Evolutionary conservation across 2,888 invertebrate species (phyloP), one percentile per base, ranked within the genome.

Genomic region (Mayetiola destructor): DNA sequence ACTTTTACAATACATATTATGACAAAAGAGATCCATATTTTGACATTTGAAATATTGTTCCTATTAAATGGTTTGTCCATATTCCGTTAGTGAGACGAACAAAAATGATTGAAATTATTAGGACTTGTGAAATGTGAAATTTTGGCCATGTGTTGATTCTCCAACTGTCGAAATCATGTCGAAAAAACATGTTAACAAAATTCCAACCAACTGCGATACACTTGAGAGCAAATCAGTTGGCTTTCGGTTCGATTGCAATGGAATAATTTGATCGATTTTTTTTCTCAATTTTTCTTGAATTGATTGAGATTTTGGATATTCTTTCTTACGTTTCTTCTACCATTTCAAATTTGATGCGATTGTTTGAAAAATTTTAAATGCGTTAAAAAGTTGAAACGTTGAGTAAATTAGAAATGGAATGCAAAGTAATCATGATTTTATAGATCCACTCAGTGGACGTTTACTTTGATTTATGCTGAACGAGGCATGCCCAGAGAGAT

Each of bases 101-200:
- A 27, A 48, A 48, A 48, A 48, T 27, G 27, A 27, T 27, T 27
- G 48, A 48, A 27, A 48, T 48, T 23, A 48, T 48, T 4, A n/a
- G 27, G 23, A 27, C 48, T 48, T 12, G 9, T n/a, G 27, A n/a
- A 39, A 2, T 18, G 39, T 10, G 1, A 8, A 16, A 8, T 21
- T 48, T 48, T 16, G 48, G 48, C 48, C 48, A 48, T 48, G 48
- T 48, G 48, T 48, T 48, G 48, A 48, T 48, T 48, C 48, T 48
- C 48, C 48, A 48, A n/a, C 27, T 48, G 48, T 48, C 48, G 48
- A 48, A 48, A 48, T 27, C 27, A 6, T 16, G 16, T 5, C 42
- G 3, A 21, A 48, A n/a, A n/a, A 48, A 48, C 29, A 9, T n/a
- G 27, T 27, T 48, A 27, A 48, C 23, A 48, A 6, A 48, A 23